Base-by-base conservation (phyloP, 2,888 invertebrate species). In the Caenorhabditis sp. region DNA sequence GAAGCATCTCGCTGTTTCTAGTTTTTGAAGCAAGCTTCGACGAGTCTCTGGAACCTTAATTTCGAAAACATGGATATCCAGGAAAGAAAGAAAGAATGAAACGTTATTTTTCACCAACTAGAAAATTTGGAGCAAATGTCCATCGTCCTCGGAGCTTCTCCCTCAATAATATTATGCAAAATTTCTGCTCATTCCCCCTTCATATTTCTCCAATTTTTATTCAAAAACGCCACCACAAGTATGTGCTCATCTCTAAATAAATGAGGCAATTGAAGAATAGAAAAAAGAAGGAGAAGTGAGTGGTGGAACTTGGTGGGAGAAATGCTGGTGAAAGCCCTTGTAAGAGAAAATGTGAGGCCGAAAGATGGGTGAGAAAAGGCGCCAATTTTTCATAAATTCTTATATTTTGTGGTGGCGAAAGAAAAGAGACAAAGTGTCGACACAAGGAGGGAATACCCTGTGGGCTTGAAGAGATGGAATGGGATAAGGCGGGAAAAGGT, bases 351-450 rank as follows among this genome's bases (percentile, higher is more conserved):
- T 35, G 38, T 24, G 31, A 22, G 38, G 47, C 19, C 19, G 38
- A 38, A 38, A 38, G 38, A 38, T 10, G 38, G 38, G 24, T 22
- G 69, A 7, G 31, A 47, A 59, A 72, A 59, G 35, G 41, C 54
- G 38, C 79, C 70, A 79, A 79, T 79, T 79, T 70, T 70, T 79
- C 79, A 70, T 79, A 79, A 70, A 69, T 73, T 61, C 51, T n/a
- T 49, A 63, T 49, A 70, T 70, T 70, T 69, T 26, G 75, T 58
- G 66, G 49, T 35, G 75, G 66, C 35, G 44, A 58, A 56, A 16
- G 47, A 28, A 44, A 54, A 54, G 51, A n/a, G 49, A 49, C 19
- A 22, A 47, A 47, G 47, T 19, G 47, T 47, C 47, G 47, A 47
- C 47, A 47, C 47, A 47, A 47, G 31, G n/a, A n/a, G n/a, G n/a